Percentiles rank a stretch among this genome's conserved stretches.
Conservation (phyloP, 2,888 invertebrate genomes). For the Slavum lentiscoides region DNA sequence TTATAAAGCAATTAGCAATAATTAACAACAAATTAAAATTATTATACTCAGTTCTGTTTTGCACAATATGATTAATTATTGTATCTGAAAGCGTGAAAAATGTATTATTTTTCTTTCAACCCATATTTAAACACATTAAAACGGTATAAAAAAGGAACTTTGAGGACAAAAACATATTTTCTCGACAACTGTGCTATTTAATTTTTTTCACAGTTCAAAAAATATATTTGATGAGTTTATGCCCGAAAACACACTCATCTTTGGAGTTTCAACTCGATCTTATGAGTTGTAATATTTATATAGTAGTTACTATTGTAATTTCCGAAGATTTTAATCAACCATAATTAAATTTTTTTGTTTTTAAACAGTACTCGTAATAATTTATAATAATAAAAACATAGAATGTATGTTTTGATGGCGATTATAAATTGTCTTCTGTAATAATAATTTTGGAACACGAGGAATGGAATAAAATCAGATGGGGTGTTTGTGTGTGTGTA, state of each 20-base stretch:
- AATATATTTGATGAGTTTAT: neutral
- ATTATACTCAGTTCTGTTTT: neutral
- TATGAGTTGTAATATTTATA: too few species aligned
- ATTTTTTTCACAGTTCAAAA: neutral
- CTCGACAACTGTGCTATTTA: neutral
- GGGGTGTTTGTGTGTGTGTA: too few species aligned
- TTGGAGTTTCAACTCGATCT: too few species aligned
- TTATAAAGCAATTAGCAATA: neutral
- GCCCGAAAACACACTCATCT: neutral
- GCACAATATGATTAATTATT: constrained; percentile 1
- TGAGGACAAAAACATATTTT: neutral
- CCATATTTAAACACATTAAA: neutral
- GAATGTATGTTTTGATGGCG: neutral
- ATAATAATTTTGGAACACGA: too few species aligned
- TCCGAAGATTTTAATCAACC: too few species aligned
- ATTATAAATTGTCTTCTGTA: neutral
- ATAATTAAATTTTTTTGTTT: neutral
- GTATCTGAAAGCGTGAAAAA: neutral
- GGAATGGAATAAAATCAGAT: too few species aligned
- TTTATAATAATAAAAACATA: neutral
- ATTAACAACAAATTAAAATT: neutral
- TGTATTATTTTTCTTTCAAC: neutral
- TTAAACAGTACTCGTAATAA: neutral
- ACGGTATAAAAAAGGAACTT: neutral
- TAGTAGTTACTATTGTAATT: too few species aligned